Base-by-base conservation (phyloP, 2,113 vertebrate genomes). In the Chloroceryle aenea region DNA sequence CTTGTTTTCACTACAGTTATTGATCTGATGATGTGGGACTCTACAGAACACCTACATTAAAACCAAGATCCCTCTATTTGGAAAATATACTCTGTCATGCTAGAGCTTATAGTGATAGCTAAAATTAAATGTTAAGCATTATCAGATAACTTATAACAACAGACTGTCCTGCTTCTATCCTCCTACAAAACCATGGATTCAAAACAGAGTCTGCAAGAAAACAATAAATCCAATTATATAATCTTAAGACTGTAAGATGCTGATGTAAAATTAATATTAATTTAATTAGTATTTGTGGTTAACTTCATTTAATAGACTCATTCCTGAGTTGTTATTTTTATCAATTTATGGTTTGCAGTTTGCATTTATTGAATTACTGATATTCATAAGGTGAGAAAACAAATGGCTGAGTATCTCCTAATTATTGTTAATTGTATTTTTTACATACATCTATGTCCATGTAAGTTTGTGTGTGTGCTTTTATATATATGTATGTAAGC, bases 401-500 rank as follows among this genome's bases (percentile, higher is more conserved):
- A 75, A 69, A 48, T 19, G 8, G 36, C 22, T 71, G 47, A 71
- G 29, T 36, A 34, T 22, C 21, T 66, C 52, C 23, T 27, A n/a
- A 63, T 26, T 93, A 23, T 23, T 93, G 68, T 42, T 7, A 77
- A 63, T 9, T 45, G 12, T 29, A 53, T 36, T 58, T 11, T 58
- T 81, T 43, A 30, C 40, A 48, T 40, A 48, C 5, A 29, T 42
- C 42, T 43, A 6, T 6, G 6, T 21, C 12, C 4, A 0, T 23
- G 2, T 25, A 40, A 13, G 7, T n/a, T 32, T 43, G 18, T 45
- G 3, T 10, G 5, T 32, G 11, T 40, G 5, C 52, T 10, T 29
- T 36, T 59, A 21, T 15, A 58, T 10, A 15, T 8, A n/a, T 4
- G 5, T 15, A 61, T 1, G 0, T 9, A 58, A 76, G 48, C 3